phyloP scores from a whole-genome alignment of 2,888 invertebrate species.

The Conomelus anceps region DNA sequence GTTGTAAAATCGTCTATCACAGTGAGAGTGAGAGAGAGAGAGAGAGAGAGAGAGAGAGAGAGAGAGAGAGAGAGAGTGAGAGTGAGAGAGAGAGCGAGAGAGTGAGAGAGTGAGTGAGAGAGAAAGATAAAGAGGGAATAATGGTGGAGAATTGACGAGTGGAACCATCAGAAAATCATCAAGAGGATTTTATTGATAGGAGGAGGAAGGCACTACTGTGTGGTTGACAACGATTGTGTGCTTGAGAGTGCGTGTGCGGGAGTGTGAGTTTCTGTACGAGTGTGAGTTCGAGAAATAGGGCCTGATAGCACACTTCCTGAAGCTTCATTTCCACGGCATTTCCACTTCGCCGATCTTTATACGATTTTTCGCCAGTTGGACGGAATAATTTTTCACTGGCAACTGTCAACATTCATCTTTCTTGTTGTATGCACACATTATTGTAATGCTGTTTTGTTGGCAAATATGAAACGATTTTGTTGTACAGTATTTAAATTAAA shows the following conservation, averaged over 20 bases:
- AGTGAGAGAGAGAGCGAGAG: background rate
- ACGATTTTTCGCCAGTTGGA: background rate
- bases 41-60: background rate
- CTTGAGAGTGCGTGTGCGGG: background rate
- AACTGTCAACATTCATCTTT: background rate
- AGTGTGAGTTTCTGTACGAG: constrained; percentile 5
- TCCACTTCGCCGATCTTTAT: background rate
- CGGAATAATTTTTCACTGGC: background rate
- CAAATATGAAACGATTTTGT: too few species aligned
- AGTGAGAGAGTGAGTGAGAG: background rate
- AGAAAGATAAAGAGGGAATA: background rate
- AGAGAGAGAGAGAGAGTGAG: background rate
- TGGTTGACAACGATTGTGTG: background rate
- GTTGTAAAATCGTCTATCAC: background rate
- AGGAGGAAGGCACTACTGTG: background rate
- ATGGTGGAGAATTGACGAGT: background rate
- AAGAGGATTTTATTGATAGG: background rate
- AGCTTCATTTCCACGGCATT: background rate
- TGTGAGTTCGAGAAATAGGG: background rate
- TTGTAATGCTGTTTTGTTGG: too few species aligned
- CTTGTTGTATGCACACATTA: too few species aligned
- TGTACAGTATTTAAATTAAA: too few species aligned
- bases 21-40: background rate
- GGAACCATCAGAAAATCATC: background rate
- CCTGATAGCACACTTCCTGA: background rate